phyloP scores from a whole-genome alignment of 2,797 vertebrate species.

The Tinamus major region DNA sequence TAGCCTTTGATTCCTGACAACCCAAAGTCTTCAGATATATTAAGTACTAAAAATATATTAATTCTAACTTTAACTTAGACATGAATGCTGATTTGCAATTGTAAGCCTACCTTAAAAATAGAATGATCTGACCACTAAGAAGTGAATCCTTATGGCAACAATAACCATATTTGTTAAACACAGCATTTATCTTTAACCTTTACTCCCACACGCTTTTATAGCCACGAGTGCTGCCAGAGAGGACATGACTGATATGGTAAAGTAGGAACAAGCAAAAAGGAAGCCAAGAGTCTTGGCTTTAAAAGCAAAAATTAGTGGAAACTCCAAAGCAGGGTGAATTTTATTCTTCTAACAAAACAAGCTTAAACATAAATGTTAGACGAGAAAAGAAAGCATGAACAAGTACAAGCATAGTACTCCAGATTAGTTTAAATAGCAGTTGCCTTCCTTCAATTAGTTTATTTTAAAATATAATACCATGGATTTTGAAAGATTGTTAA shows the following conservation, averaged over 20 bases:
- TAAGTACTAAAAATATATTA: neutral
- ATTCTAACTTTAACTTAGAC: slow-evolving; percentile 7
- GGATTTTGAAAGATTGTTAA: slow-evolving; percentile 1
- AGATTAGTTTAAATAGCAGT: slow-evolving; percentile 17
- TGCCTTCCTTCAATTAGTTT: neutral
- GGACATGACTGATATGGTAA: neutral
- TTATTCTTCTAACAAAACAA: slow-evolving; percentile 8
- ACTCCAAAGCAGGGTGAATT: neutral
- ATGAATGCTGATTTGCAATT: neutral
- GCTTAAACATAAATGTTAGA: neutral
- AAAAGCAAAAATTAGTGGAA: slow-evolving; percentile 10
- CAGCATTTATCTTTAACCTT: slow-evolving; percentile 51
- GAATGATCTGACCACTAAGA: neutral
- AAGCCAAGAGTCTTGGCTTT: slow-evolving; percentile 24
- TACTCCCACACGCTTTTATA: slow-evolving; percentile 18
- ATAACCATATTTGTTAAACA: neutral
- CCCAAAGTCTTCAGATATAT: neutral
- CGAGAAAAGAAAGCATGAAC: neutral
- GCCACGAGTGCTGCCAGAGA: neutral
- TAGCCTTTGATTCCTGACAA: neutral
- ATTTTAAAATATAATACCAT: slow-evolving; percentile 9
- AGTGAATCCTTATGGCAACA: neutral
- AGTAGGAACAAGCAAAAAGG: neutral
- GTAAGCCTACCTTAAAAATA: slow-evolving; percentile 11
- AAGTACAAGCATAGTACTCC: neutral